Percentiles rank a stretch among this genome's conserved stretches.
These are phyloP conservation scores for Dicrurus megarhynchus DNA, from an alignment of 2,113 vertebrate genomes.

Conservation along the genomic window DNA sequence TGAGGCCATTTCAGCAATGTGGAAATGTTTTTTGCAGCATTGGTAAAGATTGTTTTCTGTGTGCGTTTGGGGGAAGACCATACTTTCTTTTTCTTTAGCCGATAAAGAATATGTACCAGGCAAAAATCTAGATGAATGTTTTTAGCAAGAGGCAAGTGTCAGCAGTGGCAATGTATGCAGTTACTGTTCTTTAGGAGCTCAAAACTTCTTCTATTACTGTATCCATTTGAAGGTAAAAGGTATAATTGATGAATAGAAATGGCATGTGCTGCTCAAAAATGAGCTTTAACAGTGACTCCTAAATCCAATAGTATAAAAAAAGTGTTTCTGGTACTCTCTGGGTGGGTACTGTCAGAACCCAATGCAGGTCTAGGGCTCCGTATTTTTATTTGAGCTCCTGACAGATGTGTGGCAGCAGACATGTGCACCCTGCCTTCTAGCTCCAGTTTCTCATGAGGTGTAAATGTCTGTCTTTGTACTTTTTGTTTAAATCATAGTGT, in stretches of 20 bases:
- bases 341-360: neutral
- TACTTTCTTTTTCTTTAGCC: neutral
- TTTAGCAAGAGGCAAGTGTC: neutral
- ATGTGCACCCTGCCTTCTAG: fast-evolving
- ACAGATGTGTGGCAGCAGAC: neutral
- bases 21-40: neutral
- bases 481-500: neutral
- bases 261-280: neutral
- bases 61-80: neutral
- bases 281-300: neutral
- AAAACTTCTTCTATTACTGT: neutral
- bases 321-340: neutral
- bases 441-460: neutral
- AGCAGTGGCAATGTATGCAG: neutral
- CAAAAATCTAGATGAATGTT: neutral
- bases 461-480: neutral
- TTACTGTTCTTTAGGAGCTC: neutral
- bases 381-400: neutral
- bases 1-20: neutral
- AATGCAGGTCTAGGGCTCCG: fast-evolving
- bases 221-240: neutral
- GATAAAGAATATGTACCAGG: neutral
- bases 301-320: neutral
- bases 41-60: neutral
- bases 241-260: neutral